Conservation (phyloP, 2,113 vertebrate species). For the Urocynchramus pylzowi region DNA sequence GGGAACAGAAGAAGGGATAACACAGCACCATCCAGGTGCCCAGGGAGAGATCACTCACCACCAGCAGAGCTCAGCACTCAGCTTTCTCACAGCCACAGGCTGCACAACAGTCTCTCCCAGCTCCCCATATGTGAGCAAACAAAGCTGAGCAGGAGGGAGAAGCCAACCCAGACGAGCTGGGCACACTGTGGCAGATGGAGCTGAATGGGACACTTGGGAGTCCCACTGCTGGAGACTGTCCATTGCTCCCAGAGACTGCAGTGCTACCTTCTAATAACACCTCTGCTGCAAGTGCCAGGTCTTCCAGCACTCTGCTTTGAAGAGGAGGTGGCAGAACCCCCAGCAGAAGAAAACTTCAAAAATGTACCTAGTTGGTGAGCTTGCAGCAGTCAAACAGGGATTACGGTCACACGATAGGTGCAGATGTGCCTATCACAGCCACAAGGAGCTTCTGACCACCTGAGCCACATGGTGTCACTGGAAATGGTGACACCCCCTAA, state of each 20-base stretch:
- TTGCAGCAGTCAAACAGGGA: neutral
- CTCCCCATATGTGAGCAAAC: neutral
- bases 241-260: neutral
- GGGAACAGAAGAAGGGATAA: neutral
- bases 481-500: neutral
- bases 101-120: neutral
- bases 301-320: neutral
- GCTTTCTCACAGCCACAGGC: neutral
- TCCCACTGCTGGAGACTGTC: neutral
- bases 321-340: neutral
- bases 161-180: neutral
- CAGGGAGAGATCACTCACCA: neutral
- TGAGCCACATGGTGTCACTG: neutral
- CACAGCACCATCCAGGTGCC: rapidly evolving
- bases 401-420: neutral
- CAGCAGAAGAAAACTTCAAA: neutral
- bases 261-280: neutral
- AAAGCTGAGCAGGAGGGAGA: neutral
- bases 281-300: neutral
- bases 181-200: neutral
- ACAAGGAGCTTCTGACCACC: neutral
- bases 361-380: neutral
- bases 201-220: neutral
- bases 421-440: neutral
- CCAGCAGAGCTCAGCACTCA: neutral